phyloP scores from a whole-genome alignment of 2,888 invertebrate genomes.

The Portevinia maculata region DNA sequence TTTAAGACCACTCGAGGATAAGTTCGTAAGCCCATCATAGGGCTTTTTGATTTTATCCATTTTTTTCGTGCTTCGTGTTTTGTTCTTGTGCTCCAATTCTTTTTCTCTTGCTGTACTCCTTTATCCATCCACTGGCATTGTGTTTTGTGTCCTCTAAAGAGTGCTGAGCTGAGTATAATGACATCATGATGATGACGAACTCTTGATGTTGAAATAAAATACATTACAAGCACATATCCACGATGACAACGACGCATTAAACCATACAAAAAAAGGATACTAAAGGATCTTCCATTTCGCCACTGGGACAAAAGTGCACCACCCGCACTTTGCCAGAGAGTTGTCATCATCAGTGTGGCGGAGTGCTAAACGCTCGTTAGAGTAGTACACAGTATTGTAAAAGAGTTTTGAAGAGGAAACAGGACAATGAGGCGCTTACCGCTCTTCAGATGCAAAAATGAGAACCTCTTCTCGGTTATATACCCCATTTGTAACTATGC shows the following conservation, averaged over 20 bases:
- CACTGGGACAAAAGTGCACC: constrained; percentile 74
- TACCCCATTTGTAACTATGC: constrained; percentile 57
- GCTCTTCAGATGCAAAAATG: constrained; percentile 36
- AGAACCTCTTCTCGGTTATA: constrained; percentile 65
- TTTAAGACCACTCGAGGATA: constrained; percentile 64
- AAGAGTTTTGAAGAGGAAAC: constrained; percentile 41
- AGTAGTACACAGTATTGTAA: constrained; percentile 19
- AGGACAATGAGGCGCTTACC: constrained; percentile 62
- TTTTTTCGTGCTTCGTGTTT: constrained; percentile 22
- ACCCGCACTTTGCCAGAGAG: constrained; percentile 66
- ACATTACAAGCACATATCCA: constrained; percentile 62
- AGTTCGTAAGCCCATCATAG: constrained; percentile 73
- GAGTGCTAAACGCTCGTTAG: constrained; percentile 62
- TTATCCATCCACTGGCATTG: constrained; percentile 33
- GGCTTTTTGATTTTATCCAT: constrained; percentile 67
- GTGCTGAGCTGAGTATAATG: constrained; percentile 72
- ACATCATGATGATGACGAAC: constrained; percentile 74
- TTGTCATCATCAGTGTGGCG: constrained; percentile 49
- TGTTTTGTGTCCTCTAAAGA: constrained; percentile 42
- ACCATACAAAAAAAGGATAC: constrained; percentile 49
- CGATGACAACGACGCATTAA: constrained; percentile 55
- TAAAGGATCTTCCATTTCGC: constrained; percentile 69
- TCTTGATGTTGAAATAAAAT: constrained; percentile 72
- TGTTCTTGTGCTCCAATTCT: constrained; percentile 45
- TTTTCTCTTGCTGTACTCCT: constrained; percentile 10